A percentile compares a stretch with the other conserved stretches of the same genome.
These are phyloP conservation scores for Cephus sareptanus DNA, from an alignment of 2,888 invertebrate species.

Conservation along the genomic window DNA sequence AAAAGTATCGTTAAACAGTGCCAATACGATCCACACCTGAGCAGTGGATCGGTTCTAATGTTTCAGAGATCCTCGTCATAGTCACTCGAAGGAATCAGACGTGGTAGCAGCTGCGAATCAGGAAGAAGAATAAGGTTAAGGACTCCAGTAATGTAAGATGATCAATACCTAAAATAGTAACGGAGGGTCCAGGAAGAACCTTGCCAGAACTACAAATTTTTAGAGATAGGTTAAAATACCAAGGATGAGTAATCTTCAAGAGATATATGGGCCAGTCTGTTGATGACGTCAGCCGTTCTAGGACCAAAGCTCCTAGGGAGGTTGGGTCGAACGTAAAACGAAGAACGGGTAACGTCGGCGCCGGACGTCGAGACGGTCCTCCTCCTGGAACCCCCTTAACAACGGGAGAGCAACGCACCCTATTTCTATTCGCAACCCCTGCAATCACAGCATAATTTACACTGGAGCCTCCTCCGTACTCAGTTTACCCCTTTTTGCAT, in stretches of 20 bases:
- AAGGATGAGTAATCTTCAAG: constrained; percentile 30
- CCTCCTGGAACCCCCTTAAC: background rate
- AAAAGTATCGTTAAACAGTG: background rate
- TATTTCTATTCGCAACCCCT: background rate
- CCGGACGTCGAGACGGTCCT: constrained; percentile 35
- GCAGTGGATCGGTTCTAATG: background rate
- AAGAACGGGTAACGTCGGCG: constrained; percentile 21
- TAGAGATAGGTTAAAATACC: constrained; percentile 19
- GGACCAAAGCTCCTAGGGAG: constrained; percentile 30
- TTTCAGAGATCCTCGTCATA: background rate
- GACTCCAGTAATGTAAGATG: background rate
- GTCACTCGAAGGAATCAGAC: background rate
- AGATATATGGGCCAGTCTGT: constrained; percentile 17
- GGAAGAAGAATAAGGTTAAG: background rate
- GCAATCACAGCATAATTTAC: background rate
- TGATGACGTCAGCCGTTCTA: constrained; percentile 31
- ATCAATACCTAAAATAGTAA: background rate
- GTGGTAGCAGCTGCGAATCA: background rate
- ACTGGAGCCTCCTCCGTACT: background rate
- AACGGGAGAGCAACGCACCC: background rate
- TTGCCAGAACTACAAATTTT: background rate
- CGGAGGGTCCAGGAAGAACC: background rate
- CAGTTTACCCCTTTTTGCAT: background rate
- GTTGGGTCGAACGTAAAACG: background rate
- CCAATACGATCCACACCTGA: background rate